These are phyloP conservation scores for Bruchidius siliquastri DNA, from an alignment of 2,888 invertebrate genomes.

Conservation along the genomic window DNA sequence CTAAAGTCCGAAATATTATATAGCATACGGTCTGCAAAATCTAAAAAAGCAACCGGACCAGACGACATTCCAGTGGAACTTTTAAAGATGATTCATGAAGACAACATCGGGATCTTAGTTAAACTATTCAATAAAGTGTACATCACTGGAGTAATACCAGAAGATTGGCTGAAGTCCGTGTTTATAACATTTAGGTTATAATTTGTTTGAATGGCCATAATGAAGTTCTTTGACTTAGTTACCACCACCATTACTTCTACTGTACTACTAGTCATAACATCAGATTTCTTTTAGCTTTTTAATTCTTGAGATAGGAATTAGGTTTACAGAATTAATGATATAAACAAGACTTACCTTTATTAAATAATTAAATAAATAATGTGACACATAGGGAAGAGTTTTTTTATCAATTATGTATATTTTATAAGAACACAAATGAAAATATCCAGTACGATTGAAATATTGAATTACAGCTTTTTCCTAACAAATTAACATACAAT, in stretches of 20 bases:
- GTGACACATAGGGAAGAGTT: slow-evolving; percentile 26
- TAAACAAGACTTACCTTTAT: slow-evolving; percentile 28
- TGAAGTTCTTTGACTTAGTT: no score
- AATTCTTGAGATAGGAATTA: no score
- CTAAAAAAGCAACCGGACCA: neutral
- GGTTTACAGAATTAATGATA: neutral
- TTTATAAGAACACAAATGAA: slow-evolving; percentile 43
- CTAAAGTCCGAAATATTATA: neutral
- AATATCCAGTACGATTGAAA: slow-evolving; percentile 44
- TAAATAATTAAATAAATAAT: slow-evolving; percentile 25
- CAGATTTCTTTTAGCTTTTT: no score
- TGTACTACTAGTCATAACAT: no score
- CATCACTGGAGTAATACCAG: slow-evolving; percentile 1
- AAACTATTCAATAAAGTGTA: neutral
- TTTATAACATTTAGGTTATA: neutral
- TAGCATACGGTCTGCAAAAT: neutral
- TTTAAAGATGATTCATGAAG: neutral
- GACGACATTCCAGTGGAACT: neutral
- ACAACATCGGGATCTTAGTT: slow-evolving; percentile 1
- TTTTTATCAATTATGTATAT: slow-evolving; percentile 38
- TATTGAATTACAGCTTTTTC: slow-evolving; percentile 37
- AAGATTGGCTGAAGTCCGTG: neutral
- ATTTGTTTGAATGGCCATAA: no score
- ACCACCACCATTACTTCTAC: no score
- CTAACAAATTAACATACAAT: slow-evolving; percentile 27